Conservation (phyloP, 2,113 vertebrate genomes). For the Tringa solitaria region DNA sequence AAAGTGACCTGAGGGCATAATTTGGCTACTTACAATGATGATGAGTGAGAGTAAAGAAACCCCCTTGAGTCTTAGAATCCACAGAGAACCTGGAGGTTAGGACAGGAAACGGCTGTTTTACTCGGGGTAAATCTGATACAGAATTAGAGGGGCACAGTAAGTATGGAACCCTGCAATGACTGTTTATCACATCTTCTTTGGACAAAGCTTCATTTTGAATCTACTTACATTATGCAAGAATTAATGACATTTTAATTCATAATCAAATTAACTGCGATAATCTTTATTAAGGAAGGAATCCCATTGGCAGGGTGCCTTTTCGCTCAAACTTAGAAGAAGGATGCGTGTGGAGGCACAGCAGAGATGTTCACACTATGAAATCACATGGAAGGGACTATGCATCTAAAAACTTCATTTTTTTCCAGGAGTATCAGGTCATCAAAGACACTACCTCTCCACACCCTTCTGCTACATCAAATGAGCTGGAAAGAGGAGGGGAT, state of each 20-base stretch:
- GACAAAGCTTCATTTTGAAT: neutral
- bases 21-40: neutral
- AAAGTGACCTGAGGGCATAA: neutral
- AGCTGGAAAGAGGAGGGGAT: neutral
- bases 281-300: neutral
- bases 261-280: neutral
- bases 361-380: neutral
- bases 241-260: neutral
- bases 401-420: neutral
- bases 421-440: neutral
- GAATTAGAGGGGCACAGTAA: neutral
- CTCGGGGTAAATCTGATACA: neutral
- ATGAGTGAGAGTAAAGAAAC: neutral
- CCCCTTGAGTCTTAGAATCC: neutral
- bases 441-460: neutral
- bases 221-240: neutral
- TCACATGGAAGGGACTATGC: neutral
- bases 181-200: neutral
- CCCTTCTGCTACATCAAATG: neutral
- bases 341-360: neutral
- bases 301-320: neutral
- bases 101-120: neutral
- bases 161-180: neutral
- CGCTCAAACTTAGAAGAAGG: neutral
- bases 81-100: neutral